Evolutionary conservation across 2,113 vertebrate species (phyloP).

Genomic region (Callipepla californica): DNA sequence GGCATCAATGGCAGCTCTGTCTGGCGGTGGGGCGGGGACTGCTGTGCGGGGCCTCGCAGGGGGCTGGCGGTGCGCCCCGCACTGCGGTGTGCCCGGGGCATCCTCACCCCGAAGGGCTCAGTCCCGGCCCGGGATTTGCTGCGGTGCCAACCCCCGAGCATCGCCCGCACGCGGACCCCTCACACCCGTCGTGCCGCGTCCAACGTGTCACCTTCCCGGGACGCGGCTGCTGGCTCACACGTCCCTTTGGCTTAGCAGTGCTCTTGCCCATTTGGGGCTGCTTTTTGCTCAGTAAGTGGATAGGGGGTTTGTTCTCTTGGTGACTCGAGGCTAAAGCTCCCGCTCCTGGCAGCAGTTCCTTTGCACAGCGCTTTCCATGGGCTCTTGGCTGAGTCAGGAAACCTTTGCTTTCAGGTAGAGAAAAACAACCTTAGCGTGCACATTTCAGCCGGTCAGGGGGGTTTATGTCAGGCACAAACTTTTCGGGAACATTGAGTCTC

Average conservation of each 20-base stretch:
- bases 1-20: constrained; percentile 63
- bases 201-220: background rate
- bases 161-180: fast-evolving
- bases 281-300: background rate
- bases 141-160: fast-evolving
- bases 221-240: fast-evolving
- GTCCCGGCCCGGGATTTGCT: background rate
- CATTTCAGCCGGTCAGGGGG: background rate
- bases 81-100: background rate
- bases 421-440: constrained; percentile 32
- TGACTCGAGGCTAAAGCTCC: background rate
- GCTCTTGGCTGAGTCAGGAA: background rate
- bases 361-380: background rate
- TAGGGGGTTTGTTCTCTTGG: background rate
- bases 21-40: background rate
- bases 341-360: background rate
- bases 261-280: fast-evolving
- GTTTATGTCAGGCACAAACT: background rate
- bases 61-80: background rate
- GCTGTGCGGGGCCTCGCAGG: background rate
- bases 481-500: constrained; percentile 47
- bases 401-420: background rate
- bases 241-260: background rate
- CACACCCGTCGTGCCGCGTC: fast-evolving
- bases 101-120: fast-evolving